Evolutionary conservation across 2,797 vertebrate species (phyloP).

Genomic region (Thaleichthys pacificus): DNA sequence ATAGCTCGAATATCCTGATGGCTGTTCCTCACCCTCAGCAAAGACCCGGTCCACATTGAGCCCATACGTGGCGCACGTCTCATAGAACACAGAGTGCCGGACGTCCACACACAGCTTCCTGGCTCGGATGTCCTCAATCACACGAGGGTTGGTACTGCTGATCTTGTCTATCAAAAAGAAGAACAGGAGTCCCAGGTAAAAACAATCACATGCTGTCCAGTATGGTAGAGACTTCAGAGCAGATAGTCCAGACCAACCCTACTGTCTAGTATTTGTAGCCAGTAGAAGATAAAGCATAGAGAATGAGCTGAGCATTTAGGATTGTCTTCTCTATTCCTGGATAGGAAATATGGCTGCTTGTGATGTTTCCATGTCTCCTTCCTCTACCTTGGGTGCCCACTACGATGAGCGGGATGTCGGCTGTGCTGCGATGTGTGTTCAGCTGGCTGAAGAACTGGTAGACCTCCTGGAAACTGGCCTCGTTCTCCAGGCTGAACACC

Average conservation of each 20-base stretch:
- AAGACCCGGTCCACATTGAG: slow-evolving; percentile 97
- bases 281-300: neutral
- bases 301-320: no score
- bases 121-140: slow-evolving; percentile 88
- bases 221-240: neutral
- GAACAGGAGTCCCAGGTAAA: neutral
- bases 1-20: neutral
- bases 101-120: slow-evolving; percentile 81
- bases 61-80: slow-evolving; percentile 95
- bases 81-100: slow-evolving; percentile 89
- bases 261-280: neutral
- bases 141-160: slow-evolving; percentile 86
- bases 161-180: slow-evolving; percentile 81
- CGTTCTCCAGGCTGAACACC: slow-evolving; percentile 95
- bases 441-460: slow-evolving; percentile 83
- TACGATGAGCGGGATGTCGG: slow-evolving; percentile 83
- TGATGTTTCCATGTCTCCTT: neutral
- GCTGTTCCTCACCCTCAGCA: slow-evolving; percentile 81
- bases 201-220: neutral
- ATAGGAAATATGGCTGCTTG: neutral
- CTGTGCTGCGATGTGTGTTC: slow-evolving; percentile 66
- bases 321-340: neutral
- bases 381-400: slow-evolving; percentile 91
- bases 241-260: no score
- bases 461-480: slow-evolving; percentile 90